phyloP scores from a whole-genome alignment of 1,140 invertebrate genomes.

The Drosophila athabasca region DNA sequence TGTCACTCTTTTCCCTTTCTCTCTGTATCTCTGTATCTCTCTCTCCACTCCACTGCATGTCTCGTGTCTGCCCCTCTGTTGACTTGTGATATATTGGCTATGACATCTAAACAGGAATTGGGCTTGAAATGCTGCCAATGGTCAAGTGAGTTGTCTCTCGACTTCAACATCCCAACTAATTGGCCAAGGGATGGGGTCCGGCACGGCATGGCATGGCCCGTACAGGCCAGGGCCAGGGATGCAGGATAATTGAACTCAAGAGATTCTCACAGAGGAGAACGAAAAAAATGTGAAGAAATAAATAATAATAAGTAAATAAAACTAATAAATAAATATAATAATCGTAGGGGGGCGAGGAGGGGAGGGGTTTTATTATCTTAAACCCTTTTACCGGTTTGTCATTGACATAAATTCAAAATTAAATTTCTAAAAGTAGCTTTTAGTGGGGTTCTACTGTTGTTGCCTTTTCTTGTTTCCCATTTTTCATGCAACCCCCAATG shows the following conservation, averaged over 20 bases:
- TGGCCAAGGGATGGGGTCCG: conserved; percentile 9
- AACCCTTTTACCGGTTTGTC: no score
- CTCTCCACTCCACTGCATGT: no score
- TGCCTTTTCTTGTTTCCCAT: conserved; percentile 65
- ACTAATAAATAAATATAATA: no score
- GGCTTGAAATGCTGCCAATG: conserved; percentile 54
- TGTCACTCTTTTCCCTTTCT: conserved; percentile 1
- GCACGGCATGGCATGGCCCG: no score
- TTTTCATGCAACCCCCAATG: conserved; percentile 63
- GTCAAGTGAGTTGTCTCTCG: conserved; percentile 14
- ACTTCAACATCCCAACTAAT: conserved; percentile 30
- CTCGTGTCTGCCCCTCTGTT: conserved; percentile 16
- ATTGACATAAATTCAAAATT: no score
- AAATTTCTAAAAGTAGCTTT: background rate
- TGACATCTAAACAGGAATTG: conserved; percentile 45
- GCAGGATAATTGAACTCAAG: background rate
- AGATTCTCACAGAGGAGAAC: background rate
- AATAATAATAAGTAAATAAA: background rate
- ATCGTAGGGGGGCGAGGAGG: no score
- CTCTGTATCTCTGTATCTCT: background rate
- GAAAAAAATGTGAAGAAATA: background rate
- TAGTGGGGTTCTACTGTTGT: conserved; percentile 30
- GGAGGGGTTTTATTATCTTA: no score
- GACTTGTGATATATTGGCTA: conserved; percentile 51
- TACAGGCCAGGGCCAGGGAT: background rate